These are phyloP conservation scores for Mormyrus proboscirostris DNA, from an alignment of 2,797 vertebrate genomes.

Conservation along the genomic window DNA sequence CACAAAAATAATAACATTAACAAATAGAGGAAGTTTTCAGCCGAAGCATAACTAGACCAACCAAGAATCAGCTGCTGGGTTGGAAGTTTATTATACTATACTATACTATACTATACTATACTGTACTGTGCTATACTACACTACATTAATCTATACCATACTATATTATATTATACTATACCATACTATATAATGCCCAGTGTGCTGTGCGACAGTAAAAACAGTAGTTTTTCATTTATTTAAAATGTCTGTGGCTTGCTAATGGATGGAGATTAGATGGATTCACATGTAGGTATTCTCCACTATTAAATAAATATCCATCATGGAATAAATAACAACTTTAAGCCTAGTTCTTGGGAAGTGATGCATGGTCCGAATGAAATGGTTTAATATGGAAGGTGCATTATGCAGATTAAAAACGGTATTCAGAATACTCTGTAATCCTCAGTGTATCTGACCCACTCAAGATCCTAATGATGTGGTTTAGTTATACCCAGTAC, in stretches of 20 bases:
- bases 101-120: not conserved
- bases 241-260: not conserved
- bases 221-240: not conserved
- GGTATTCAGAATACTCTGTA: not conserved
- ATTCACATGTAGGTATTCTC: not conserved
- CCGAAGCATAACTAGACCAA: not conserved
- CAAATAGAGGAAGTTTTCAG: not conserved
- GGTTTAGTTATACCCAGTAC: not conserved
- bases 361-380: not conserved
- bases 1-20: not conserved
- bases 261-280: not conserved
- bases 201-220: not conserved
- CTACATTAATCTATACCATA: not conserved
- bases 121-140: not conserved
- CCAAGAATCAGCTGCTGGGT: not conserved
- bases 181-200: not conserved
- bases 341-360: not conserved
- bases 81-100: not conserved
- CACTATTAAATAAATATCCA: not conserved
- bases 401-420: not conserved
- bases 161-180: not conserved
- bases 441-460: not conserved
- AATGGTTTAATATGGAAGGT: not conserved
- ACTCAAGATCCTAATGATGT: not conserved
- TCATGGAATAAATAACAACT: not conserved